phyloP scores from a whole-genome alignment of 2,888 invertebrate genomes.

The Eristalis tenax region DNA sequence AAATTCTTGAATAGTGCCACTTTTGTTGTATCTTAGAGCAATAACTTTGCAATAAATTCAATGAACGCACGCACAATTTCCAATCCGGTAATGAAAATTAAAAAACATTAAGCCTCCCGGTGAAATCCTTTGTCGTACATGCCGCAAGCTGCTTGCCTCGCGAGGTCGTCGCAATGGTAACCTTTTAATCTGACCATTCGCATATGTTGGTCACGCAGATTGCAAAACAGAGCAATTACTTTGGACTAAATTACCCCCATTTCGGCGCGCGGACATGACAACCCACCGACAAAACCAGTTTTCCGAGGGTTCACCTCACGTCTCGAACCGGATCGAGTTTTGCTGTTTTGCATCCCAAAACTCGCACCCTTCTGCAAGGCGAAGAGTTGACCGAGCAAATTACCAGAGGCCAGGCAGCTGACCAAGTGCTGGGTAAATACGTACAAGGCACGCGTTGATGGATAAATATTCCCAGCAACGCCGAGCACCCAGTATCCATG shows the following conservation, averaged over 20 bases:
- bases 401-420: constrained; percentile 78
- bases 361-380: constrained; percentile 64
- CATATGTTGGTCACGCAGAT: constrained; percentile 71
- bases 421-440: constrained; percentile 71
- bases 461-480: constrained; percentile 51
- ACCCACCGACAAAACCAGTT: constrained; percentile 49
- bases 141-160: constrained; percentile 65
- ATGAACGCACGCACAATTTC: too few relatives aligned
- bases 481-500: background rate
- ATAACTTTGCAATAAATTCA: too few relatives aligned
- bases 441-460: constrained; percentile 68
- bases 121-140: constrained; percentile 15
- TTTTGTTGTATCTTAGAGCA: too few relatives aligned
- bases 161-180: constrained; percentile 60
- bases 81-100: too few relatives aligned
- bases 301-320: constrained; percentile 10
- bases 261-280: background rate
- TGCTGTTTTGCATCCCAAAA: constrained; percentile 52
- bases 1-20: too few relatives aligned
- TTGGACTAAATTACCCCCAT: constrained; percentile 66
- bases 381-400: constrained; percentile 75
- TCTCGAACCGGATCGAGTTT: constrained; percentile 53
- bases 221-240: constrained; percentile 71
- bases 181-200: constrained; percentile 71
- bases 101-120: background rate